Conservation (phyloP, 2,888 invertebrate species). For the Eupithecia pulchellata region DNA sequence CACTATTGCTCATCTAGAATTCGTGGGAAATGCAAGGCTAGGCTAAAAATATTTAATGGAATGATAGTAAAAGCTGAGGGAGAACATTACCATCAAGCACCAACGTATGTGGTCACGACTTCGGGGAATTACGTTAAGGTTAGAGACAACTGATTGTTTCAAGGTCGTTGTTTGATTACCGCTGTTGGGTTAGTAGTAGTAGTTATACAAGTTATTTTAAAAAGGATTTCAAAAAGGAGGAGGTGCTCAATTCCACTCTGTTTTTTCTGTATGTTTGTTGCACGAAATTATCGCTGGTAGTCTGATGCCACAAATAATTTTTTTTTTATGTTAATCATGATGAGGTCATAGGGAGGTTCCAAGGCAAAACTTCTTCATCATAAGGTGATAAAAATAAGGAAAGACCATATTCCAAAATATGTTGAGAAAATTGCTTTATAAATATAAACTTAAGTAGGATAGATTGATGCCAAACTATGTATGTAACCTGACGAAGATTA, state of each 20-base stretch:
- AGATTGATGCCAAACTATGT: too few species aligned
- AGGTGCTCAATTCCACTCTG: not conserved
- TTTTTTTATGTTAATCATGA: not conserved
- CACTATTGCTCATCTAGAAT: constrained; percentile 33
- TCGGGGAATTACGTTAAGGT: not conserved
- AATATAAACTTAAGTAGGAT: too few species aligned
- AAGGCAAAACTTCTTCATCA: too few species aligned
- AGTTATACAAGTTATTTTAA: not conserved
- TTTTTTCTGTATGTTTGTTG: not conserved
- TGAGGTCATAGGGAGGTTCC: too few species aligned
- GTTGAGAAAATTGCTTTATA: too few species aligned
- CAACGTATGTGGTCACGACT: constrained; percentile 11
- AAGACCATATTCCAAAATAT: too few species aligned
- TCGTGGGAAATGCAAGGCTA: constrained; percentile 25
- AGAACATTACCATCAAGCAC: constrained; percentile 30
- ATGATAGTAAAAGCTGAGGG: constrained; percentile 1
- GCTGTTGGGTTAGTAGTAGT: not conserved
- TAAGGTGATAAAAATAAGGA: too few species aligned
- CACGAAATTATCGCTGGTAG: not conserved
- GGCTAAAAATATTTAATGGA: constrained; percentile 16
- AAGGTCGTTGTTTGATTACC: not conserved
- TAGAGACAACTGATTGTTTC: not conserved
- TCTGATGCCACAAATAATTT: not conserved
- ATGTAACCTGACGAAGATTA: too few species aligned
- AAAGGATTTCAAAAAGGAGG: not conserved